Base-by-base conservation (phyloP, 2,113 vertebrate genomes). In the Dunckerocampus dactyliophorus region DNA sequence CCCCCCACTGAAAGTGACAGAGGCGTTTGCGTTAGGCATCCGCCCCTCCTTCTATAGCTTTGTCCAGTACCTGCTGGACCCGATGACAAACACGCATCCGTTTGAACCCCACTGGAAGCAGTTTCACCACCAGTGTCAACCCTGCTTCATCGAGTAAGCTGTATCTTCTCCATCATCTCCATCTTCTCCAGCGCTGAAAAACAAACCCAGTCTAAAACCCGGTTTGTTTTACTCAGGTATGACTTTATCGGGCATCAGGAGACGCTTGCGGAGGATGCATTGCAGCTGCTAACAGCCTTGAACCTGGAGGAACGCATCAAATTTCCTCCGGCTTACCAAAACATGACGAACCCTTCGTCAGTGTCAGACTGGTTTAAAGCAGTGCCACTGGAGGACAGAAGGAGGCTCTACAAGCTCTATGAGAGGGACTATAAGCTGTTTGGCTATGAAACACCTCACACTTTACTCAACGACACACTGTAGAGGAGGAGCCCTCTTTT, bases 181-280 rank as follows among this genome's bases (percentile, higher is more conserved):
- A 20, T 19, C 20, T 4, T 48, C 19, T 47, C n/a, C 6, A 19
- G 47, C 7, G n/a, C 47, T 49, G 47, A 49, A 49, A 20, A 49
- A 21, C 8, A 59, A 39, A 17, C 10, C 10, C 4, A 1, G 28
- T 17, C 14, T 39, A 55, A 16, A 58, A 16, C 4, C 1, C 13
- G 12, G 4, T 60, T 46, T 54, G 0, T 64, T 59, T 5, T 34
- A 19, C 19, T 45, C 51, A 80, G 75, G 14, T 83, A 79, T 65
- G 73, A 84, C n/a, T 81, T 81, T n/a, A 8, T 79, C n/a, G 82
- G 82, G 3, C 75, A 81, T 43, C 71, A 59, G 45, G 76, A 84
- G 43, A 76, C 62, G 24, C 60, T 81, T n/a, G 43, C 72, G 22
- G 62, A 76, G 2, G 81, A 79, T 1, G 28, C 57, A 12, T 7